Evolutionary conservation across 1,140 invertebrate species (phyloP).

Genomic region (Drosophila neocordata): DNA sequence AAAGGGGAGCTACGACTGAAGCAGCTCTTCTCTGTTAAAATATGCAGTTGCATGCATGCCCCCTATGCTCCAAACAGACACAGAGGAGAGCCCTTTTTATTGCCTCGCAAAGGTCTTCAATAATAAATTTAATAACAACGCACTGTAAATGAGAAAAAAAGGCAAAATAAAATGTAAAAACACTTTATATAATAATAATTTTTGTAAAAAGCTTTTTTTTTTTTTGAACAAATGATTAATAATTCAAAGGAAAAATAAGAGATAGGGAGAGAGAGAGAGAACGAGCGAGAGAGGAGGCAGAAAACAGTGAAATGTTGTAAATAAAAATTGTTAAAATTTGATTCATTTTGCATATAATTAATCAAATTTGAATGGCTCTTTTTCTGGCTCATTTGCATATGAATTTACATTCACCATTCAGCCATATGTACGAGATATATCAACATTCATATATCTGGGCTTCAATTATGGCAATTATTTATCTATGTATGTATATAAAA

Average conservation of each 20-base stretch:
- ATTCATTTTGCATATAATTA: conserved; percentile 17
- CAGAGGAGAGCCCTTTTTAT: conserved; percentile 48
- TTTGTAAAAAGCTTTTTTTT: conserved; percentile 4
- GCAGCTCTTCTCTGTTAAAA: conserved; percentile 51
- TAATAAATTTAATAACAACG: conserved; percentile 65
- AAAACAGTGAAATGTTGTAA: neutral
- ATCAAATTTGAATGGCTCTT: conserved; percentile 5
- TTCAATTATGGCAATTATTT: conserved; percentile 16
- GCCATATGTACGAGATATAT: too few species aligned
- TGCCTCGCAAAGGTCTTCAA: conserved; percentile 50
- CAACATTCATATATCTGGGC: conserved; percentile 12
- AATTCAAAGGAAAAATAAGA: conserved; percentile 11
- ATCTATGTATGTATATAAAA: conserved; percentile 5
- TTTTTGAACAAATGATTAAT: conserved; percentile 30
- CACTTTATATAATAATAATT: conserved; percentile 2
- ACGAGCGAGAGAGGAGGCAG: neutral
- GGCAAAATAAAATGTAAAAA: conserved; percentile 31
- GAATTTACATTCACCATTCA: neutral
- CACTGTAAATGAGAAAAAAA: conserved; percentile 48
- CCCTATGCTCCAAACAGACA: conserved; percentile 16
- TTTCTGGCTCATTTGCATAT: conserved; percentile 21
- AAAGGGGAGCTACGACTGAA: neutral
- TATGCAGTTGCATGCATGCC: conserved; percentile 76
- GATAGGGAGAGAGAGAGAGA: neutral
- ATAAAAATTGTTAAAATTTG: neutral